A percentile compares a stretch with the other conserved stretches of the same genome.
Conservation (phyloP, 2,888 invertebrate species). For the Heteromurus nitidus region DNA sequence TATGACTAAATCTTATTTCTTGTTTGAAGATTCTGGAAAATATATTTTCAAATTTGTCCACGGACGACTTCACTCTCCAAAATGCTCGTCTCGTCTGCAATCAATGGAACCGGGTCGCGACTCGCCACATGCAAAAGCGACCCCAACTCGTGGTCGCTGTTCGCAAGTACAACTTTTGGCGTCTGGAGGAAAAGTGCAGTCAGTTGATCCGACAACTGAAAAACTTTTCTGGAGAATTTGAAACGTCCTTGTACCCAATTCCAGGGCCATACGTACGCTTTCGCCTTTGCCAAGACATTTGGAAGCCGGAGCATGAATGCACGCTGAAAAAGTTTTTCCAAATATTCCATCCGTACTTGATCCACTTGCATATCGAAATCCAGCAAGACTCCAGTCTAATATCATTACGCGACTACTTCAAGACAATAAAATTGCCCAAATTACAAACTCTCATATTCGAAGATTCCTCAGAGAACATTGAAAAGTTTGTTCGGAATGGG, state of each 20-base stretch:
- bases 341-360: slow-evolving; percentile 51
- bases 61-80: slow-evolving; percentile 49
- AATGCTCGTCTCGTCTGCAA: slow-evolving; percentile 51
- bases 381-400: slow-evolving; percentile 56
- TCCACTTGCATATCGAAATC: slow-evolving; percentile 54
- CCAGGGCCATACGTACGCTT: slow-evolving; percentile 50
- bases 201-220: slow-evolving; percentile 50
- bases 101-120: slow-evolving; percentile 49
- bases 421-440: slow-evolving; percentile 49
- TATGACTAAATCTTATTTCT: not conserved
- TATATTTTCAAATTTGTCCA: slow-evolving; percentile 49
- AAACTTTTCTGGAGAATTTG: slow-evolving; percentile 36
- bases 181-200: slow-evolving; percentile 55
- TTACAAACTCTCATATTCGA: slow-evolving; percentile 56
- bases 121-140: slow-evolving; percentile 54
- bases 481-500: slow-evolving; percentile 50
- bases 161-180: slow-evolving; percentile 56
- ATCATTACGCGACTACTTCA: slow-evolving; percentile 51
- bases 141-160: slow-evolving; percentile 54
- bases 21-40: slow-evolving; percentile 44
- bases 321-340: slow-evolving; percentile 57
- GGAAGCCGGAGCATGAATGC: slow-evolving; percentile 54
- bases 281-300: slow-evolving; percentile 53
- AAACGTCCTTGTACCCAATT: slow-evolving; percentile 24
- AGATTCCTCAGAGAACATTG: slow-evolving; percentile 41